phyloP scores from a whole-genome alignment of 2,113 vertebrate genomes.

The Dromas ardeola region DNA sequence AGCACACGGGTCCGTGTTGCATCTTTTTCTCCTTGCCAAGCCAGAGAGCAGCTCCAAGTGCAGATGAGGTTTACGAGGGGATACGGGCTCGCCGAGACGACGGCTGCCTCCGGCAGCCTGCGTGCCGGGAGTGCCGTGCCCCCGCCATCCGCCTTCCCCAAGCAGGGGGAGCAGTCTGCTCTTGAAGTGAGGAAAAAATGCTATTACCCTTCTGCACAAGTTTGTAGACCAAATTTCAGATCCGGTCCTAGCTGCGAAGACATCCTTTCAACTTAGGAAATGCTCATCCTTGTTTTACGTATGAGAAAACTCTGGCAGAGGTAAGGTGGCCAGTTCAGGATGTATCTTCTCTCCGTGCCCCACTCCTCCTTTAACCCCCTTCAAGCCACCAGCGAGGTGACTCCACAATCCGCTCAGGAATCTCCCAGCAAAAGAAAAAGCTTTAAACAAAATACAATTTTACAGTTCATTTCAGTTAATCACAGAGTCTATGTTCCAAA shows the following conservation, averaged over 20 bases:
- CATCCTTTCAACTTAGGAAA: background rate
- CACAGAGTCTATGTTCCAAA: constrained; percentile 59
- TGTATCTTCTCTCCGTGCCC: background rate
- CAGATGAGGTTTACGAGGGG: background rate
- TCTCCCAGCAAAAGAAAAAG: constrained; percentile 24
- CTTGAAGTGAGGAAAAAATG: background rate
- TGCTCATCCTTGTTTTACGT: background rate
- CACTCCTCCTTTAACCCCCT: background rate
- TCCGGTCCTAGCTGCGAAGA: background rate
- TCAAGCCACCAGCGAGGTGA: accelerated
- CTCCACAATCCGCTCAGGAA: background rate
- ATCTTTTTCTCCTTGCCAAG: background rate
- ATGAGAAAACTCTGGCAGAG: background rate
- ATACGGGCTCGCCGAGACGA: accelerated
- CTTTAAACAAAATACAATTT: constrained; percentile 76
- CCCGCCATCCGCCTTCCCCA: accelerated
- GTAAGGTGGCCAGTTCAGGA: background rate
- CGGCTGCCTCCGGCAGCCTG: background rate
- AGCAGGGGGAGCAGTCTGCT: background rate
- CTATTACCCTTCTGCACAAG: background rate
- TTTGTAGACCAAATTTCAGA: background rate
- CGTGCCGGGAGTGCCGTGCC: background rate
- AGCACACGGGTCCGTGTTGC: accelerated
- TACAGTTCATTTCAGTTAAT: constrained; percentile 80
- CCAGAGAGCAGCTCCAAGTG: background rate